Base-by-base conservation (phyloP, 2,888 invertebrate species). In the Miltochrista miniata region DNA sequence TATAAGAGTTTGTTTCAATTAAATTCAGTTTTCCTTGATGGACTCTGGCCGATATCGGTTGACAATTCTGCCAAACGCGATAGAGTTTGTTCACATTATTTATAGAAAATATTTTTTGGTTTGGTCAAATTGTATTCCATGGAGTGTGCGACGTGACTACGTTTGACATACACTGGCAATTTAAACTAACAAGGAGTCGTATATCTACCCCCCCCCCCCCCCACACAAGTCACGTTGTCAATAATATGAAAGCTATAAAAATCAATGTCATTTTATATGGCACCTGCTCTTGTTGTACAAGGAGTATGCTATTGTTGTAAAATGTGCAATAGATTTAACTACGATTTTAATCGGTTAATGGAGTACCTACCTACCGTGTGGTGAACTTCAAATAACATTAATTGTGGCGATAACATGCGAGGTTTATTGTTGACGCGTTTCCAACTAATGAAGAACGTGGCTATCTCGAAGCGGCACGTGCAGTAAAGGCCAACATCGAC, bases 391-490 rank as follows among this genome's bases (percentile, higher is more conserved):
- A 65, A 60, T 57, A 57, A 48, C 33, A 56, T 63, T 65, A 72
- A 70, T 70, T 62, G 63, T 62, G 51, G 49, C 62, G 70, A 74
- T 72, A 70, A 70, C 59, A 70, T 66, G 70, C 58, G 63, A 64
- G 65, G 74, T 74, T 70, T 73, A 71, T 68, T 70, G 70, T 74
- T 67, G 73, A 72, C 67, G 68, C 59, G 63, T 67, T 78, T 74
- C 76, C 59, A 59, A 73, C 74, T 76, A 76, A 70, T 68, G 70
- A 71, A 65, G 72, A 71, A 62, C 63, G 68, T 67, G 69, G 70
- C 77, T 76, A 78, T 79, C 72, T 72, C 58, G 50, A 45, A 45
- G 29, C 56, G 70, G 68, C 76, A 76, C 79, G 79, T 79, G 78
- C 72, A 61, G 48, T 29, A 50, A 53, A 59, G 56, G 56, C 31